phyloP scores from a whole-genome alignment of 2,888 invertebrate species.

The Theristus sp. region DNA sequence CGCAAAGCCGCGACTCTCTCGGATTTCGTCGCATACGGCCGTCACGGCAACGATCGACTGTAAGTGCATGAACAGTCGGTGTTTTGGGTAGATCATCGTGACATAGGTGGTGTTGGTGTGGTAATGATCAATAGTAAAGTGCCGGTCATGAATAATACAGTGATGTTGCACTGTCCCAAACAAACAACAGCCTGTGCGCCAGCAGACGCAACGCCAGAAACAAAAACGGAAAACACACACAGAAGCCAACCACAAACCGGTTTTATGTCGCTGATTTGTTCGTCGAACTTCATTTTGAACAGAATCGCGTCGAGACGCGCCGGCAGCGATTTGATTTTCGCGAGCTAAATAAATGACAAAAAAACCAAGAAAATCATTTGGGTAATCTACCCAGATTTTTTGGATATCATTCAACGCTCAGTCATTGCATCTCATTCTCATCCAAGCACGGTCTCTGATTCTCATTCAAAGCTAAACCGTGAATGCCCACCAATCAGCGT shows the following conservation, averaged over 20 bases:
- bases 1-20: conserved; percentile 51
- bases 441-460: neutral
- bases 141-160: neutral
- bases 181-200: neutral
- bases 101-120: neutral
- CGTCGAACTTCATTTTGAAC: conserved; percentile 67
- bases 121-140: neutral
- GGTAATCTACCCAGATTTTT: too few species aligned
- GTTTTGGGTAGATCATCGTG: neutral
- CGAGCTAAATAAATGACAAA: conserved; percentile 41
- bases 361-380: neutral
- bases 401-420: too few species aligned
- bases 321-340: conserved; percentile 61
- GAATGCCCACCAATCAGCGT: neutral
- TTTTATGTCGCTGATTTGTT: conserved; percentile 66
- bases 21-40: conserved; percentile 50
- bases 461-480: neutral
- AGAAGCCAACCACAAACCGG: too few species aligned
- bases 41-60: conserved; percentile 81
- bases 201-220: too few species aligned
- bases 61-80: neutral
- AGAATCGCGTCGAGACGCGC: conserved; percentile 65
- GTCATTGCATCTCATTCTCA: too few species aligned
- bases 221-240: too few species aligned
- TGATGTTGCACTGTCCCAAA: neutral